phyloP scores from a whole-genome alignment of 2,113 vertebrate genomes.

The Percopsis transmontana region DNA sequence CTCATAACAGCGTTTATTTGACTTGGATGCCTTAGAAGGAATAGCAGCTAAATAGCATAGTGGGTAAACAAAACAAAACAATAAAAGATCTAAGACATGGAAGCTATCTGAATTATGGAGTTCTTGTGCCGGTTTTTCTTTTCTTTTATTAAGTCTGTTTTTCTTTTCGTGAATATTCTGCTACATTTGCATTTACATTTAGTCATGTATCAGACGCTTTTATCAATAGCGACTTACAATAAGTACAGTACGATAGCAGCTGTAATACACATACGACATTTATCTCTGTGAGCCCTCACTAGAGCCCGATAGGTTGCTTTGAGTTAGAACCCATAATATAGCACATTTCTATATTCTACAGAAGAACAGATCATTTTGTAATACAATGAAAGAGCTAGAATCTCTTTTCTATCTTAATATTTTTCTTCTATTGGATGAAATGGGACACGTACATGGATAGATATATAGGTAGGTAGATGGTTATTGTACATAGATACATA shows the following conservation, averaged over 20 bases:
- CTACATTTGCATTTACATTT: too few species aligned
- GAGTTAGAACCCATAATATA: too few species aligned
- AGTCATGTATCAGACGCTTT: too few species aligned
- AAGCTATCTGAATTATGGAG: constrained; percentile 47
- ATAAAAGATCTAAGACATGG: constrained; percentile 68
- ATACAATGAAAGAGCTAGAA: too few species aligned
- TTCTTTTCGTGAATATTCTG: constrained; percentile 6
- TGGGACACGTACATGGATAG: constrained; percentile 7
- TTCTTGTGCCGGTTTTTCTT: constrained; percentile 20
- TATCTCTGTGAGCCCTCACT: background rate
- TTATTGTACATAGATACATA: constrained; percentile 20
- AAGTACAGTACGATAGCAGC: too few species aligned
- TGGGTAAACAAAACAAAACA: constrained; percentile 73
- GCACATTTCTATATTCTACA: too few species aligned
- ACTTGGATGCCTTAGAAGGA: constrained; percentile 53
- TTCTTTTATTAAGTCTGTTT: constrained; percentile 6
- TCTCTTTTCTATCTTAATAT: background rate
- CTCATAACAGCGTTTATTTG: constrained; percentile 68
- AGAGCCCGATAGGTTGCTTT: constrained; percentile 15
- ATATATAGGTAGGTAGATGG: constrained; percentile 32
- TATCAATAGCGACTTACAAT: too few species aligned
- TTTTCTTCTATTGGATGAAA: background rate
- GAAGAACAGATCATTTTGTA: too few species aligned
- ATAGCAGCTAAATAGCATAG: constrained; percentile 60
- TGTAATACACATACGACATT: background rate